Evolutionary conservation across 2,888 invertebrate genomes (phyloP), one percentile per base, ranked within the genome.

Genomic region (Netelia virgata): DNA sequence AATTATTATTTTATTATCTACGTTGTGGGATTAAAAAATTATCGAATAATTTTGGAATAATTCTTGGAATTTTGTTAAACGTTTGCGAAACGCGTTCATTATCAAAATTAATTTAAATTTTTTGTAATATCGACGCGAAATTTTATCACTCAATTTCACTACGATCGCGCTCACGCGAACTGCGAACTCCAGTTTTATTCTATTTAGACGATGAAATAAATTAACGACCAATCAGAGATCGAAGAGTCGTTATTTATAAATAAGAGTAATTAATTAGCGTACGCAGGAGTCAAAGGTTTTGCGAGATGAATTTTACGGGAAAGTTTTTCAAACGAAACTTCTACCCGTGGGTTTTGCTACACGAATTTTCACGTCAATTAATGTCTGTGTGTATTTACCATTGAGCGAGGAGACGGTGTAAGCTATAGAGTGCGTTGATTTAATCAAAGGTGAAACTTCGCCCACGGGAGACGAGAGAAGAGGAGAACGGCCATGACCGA

Each of bases 381-480:
- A 66, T 18, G 36, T 9, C 59, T 23, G 20, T 36, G 28, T 69
- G 36, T 43, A 18, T 68, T 50, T 50, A 61, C 61, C 53, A 50
- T 69, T 61, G 50, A 20, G 6, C 9, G 47, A 59, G 55, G 20
- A 16, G 23, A 68, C 47, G 3, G 59, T 28, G 18, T 18, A 9
- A 8, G 2, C 18, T 57, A 53, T 36, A 28, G 16, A 66, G 80
- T 47, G 68, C 61, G 68, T 59, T 53, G 43, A 78, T 83, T 73
- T 69, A 78, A 82, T 84, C 43, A 68, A 66, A 69, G 66, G 64
- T 63, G 78, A 73, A 73, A 79, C 41, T 63, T 76, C 63, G 76
- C 66, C 68, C 59, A 80, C 68, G 59, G 57, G 68, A 53, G 57
- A 55, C 10, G 43, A 68, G 47, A 57, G 18, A 10, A 18, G 66